phyloP scores from a whole-genome alignment of 2,797 vertebrate species.

The Labeo calbasu region DNA sequence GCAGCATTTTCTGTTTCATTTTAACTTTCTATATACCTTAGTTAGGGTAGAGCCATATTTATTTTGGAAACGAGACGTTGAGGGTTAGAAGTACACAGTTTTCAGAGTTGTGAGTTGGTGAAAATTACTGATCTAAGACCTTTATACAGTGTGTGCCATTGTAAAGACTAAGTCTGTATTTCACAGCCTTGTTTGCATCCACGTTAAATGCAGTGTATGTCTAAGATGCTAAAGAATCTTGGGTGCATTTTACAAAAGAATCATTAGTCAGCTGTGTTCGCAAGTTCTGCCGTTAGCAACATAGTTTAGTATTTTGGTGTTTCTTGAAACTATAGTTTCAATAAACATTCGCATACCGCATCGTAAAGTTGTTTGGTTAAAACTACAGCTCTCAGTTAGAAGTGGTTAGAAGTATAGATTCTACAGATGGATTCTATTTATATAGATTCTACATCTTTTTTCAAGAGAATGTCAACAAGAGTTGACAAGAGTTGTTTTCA shows the following conservation, averaged over 20 bases:
- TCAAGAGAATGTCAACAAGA: neutral
- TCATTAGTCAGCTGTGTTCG: too few species aligned
- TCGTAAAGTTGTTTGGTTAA: neutral
- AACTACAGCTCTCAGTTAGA: too few species aligned
- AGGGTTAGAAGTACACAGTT: neutral
- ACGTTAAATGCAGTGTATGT: neutral
- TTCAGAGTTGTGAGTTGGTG: neutral
- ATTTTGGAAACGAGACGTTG: neutral
- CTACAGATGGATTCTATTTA: neutral
- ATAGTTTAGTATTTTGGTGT: neutral
- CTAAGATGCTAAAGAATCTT: neutral
- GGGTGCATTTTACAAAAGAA: neutral
- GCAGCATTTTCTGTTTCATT: constrained; percentile 17
- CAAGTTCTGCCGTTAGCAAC: neutral
- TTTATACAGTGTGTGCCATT: neutral
- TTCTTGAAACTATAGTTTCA: neutral
- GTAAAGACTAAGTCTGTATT: neutral
- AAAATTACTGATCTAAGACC: neutral
- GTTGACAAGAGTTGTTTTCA: too few species aligned
- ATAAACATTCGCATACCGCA: neutral
- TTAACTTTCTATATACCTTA: neutral
- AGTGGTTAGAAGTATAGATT: neutral
- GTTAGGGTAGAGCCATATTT: neutral
- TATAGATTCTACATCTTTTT: neutral
- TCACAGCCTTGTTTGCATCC: neutral